Base-by-base conservation (phyloP, 53 echinoderm and acorn worm species). In the Astropecten irregularis region DNA sequence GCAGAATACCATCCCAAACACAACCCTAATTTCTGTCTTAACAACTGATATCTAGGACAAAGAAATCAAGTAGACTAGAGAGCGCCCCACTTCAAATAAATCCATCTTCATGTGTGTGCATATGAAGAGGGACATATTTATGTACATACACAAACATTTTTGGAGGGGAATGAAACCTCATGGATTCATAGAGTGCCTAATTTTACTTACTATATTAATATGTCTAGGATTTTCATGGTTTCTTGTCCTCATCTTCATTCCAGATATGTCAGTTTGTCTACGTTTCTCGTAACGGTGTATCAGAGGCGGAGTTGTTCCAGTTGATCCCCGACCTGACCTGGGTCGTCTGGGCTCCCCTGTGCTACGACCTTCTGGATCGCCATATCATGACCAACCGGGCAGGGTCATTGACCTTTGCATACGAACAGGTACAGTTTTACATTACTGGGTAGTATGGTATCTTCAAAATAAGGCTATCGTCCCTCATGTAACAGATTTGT, bases 241-340 rank as follows among this genome's bases (percentile, higher is more conserved):
- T 26, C n/a, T 22, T 57, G n/a, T 22, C 27, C 8, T 57, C 15
- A 9, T 57, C 58, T 14, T 33, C 28, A 70, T 34, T 38, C 16
- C 83, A 96, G 96, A 88, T 89, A 31, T 93, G 91, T 58, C 87
- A 89, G 76, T 36, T 93, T 4, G 86, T 93, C 13, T 86, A 89
- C 49, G 73, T 69, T 20, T 87, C 96, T 64, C 66, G 89, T 37
- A 93, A 96, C 49, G 96, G 96, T 10, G 79, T 96, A 5, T 79
- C 96, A 18, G 96, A 96, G 48, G 64, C 85, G 42, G 93, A 91
- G 47, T 35, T 96, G 29, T 86, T 93, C 71, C 84, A 93, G 36
- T 83, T 96, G 26, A 77, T 91, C 40, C 93, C 96, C 62, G 87
- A 84, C 31, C 52, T 96, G 50, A 89, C 86, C 14, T 96, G 96